Conservation (phyloP, 2,113 vertebrate species). For the Toxostoma redivivum region DNA sequence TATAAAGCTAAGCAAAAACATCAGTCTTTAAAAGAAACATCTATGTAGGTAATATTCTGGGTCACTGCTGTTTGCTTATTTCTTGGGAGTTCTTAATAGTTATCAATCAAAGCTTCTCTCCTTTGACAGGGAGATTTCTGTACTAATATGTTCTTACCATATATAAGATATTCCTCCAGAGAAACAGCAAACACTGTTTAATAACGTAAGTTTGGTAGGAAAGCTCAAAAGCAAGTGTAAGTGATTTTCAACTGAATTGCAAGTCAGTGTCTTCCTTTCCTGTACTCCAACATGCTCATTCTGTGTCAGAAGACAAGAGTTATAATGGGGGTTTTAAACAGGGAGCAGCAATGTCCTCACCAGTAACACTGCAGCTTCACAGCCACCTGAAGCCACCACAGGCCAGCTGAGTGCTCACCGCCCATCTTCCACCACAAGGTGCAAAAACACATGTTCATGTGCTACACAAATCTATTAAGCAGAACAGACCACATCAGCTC, state of each 20-base stretch:
- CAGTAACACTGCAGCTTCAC: neutral
- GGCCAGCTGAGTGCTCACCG: neutral
- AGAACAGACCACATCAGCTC: neutral
- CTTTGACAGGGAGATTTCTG: neutral
- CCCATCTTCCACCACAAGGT: neutral
- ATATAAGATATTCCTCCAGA: neutral
- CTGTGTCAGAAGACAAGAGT: neutral
- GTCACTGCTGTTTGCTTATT: neutral
- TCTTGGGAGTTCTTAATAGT: neutral
- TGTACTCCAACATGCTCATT: neutral
- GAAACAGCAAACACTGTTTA: neutral
- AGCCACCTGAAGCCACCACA: neutral
- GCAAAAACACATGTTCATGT: rapidly evolving
- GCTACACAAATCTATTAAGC: neutral
- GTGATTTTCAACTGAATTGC: neutral
- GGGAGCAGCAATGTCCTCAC: neutral
- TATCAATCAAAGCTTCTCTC: neutral
- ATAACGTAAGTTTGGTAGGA: neutral
- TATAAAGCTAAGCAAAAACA: neutral
- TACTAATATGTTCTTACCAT: neutral
- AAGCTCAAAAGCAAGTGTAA: neutral
- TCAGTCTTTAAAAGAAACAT: neutral
- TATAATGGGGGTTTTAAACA: neutral
- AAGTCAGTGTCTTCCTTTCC: neutral
- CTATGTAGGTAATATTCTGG: neutral